These are phyloP conservation scores for Metellina segmentata DNA, from an alignment of 2,888 invertebrate genomes.

Conservation along the genomic window DNA sequence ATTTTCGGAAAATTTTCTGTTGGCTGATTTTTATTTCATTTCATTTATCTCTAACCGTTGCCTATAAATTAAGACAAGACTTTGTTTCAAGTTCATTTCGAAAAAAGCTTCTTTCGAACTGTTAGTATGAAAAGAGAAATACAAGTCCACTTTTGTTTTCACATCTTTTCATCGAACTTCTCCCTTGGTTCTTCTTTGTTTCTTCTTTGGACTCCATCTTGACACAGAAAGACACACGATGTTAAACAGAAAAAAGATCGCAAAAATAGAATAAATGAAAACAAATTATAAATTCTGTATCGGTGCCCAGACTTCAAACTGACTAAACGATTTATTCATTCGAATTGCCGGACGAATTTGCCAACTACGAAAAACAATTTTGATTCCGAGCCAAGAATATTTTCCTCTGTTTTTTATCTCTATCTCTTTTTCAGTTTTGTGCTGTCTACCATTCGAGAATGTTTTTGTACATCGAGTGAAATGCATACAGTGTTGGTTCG, in stretches of 20 bases:
- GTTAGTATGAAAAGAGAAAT: background rate
- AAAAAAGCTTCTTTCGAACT: no score
- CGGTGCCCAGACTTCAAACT: constrained; percentile 12
- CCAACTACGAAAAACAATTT: constrained; percentile 51
- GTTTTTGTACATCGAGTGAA: no score
- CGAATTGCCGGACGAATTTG: constrained; percentile 37
- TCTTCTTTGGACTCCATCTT: background rate
- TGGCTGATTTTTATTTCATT: no score
- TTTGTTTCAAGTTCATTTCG: no score
- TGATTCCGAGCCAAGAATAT: constrained; percentile 31
- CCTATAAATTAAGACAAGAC: no score
- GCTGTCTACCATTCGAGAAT: constrained; percentile 17
- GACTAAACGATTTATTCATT: constrained; percentile 55
- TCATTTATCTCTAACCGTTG: no score
- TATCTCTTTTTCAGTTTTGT: constrained; percentile 1
- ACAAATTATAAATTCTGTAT: constrained; percentile 29
- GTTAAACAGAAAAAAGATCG: background rate
- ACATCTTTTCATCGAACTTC: background rate
- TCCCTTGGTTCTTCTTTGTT: background rate
- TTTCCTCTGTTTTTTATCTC: background rate
- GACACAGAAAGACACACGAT: background rate
- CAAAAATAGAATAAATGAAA: background rate
- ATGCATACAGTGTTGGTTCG: no score
- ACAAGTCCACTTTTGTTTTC: background rate
- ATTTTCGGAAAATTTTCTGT: no score